Conservation (phyloP, 2,113 vertebrate genomes). For the Esox niger region DNA sequence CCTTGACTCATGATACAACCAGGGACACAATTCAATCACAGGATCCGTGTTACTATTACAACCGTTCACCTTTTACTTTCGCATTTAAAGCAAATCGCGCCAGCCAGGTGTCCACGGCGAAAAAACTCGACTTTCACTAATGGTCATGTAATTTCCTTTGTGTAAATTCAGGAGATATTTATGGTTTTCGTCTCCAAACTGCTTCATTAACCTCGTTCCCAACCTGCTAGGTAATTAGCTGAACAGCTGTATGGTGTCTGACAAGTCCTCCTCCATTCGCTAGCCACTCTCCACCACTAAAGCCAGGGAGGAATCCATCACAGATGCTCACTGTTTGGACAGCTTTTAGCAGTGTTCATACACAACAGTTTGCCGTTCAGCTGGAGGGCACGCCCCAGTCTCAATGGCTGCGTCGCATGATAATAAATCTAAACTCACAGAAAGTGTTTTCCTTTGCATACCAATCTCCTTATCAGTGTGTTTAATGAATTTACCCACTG, state of each 20-base stretch:
- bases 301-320: conserved; percentile 40
- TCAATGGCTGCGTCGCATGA: conserved; percentile 42
- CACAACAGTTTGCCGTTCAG: conserved; percentile 51
- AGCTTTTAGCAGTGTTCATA: conserved; percentile 43
- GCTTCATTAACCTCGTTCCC: conserved; percentile 72
- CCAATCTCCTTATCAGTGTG: conserved; percentile 38
- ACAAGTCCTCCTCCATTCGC: conserved; percentile 46
- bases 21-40: no score
- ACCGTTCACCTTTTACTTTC: neutral
- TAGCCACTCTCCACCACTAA: conserved; percentile 23
- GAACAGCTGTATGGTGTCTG: conserved; percentile 72
- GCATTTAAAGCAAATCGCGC: no score
- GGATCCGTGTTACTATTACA: neutral
- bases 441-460: conserved; percentile 38
- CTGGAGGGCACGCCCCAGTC: conserved; percentile 56
- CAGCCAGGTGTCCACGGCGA: no score
- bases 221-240: conserved; percentile 68
- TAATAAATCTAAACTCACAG: conserved; percentile 60
- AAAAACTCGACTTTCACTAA: conserved; percentile 39
- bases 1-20: no score
- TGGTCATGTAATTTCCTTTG: conserved; percentile 66
- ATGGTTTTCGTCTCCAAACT: conserved; percentile 50
- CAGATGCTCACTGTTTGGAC: conserved; percentile 59
- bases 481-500: conserved; percentile 50
- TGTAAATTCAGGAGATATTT: conserved; percentile 58